phyloP scores from a whole-genome alignment of 2,113 vertebrate genomes.

The Nothoprocta pentlandii region DNA sequence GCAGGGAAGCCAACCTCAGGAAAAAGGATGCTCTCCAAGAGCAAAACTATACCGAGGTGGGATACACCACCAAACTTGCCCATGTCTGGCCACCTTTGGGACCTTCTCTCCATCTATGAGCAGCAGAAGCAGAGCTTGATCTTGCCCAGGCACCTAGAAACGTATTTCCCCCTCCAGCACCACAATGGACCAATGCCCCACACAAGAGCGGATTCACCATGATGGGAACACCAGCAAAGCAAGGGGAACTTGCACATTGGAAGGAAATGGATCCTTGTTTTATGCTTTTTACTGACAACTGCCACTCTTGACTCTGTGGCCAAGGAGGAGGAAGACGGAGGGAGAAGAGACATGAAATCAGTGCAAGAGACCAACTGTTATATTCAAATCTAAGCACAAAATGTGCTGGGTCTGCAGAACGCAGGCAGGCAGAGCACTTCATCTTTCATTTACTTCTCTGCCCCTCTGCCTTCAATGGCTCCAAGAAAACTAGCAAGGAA shows the following conservation, averaged over 20 bases:
- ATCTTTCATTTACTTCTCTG: conserved; percentile 55
- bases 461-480: conserved; percentile 6
- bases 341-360: conserved; percentile 7
- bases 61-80: background rate
- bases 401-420: conserved; percentile 24
- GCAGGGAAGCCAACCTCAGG: background rate
- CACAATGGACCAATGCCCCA: conserved; percentile 1
- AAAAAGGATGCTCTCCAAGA: background rate
- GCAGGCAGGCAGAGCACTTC: background rate
- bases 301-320: conserved; percentile 20
- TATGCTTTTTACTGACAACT: conserved; percentile 16
- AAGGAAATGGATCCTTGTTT: conserved; percentile 37
- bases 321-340: background rate
- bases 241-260: conserved; percentile 29
- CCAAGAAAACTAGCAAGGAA: background rate
- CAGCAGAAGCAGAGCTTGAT: background rate
- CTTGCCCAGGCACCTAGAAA: background rate
- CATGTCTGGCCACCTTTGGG: background rate
- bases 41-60: background rate
- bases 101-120: background rate
- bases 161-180: conserved; percentile 13
- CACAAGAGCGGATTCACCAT: conserved; percentile 26
- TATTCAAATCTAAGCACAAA: conserved; percentile 53
- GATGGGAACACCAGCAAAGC: conserved; percentile 24
- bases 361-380: background rate